These are phyloP conservation scores for Merops nubicus DNA, from an alignment of 2,113 vertebrate species.

Conservation along the genomic window DNA sequence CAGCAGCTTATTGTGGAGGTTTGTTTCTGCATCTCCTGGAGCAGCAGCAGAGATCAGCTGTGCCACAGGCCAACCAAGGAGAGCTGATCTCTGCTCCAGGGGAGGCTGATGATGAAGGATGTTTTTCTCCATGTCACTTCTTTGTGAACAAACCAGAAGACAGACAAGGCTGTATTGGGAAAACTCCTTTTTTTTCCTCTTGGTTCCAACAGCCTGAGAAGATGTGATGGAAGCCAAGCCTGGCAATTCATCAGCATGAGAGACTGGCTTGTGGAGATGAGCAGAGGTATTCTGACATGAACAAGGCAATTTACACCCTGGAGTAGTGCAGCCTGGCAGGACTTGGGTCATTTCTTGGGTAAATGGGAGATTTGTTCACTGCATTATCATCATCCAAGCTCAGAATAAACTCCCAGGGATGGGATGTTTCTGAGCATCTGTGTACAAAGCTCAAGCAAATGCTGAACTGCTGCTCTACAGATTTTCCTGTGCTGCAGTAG, in stretches of 20 bases:
- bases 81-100: background rate
- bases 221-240: rapidly evolving
- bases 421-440: background rate
- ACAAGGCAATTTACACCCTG: background rate
- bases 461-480: background rate
- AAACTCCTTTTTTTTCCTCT: rapidly evolving
- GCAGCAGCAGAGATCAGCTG: background rate
- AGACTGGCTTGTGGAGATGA: background rate
- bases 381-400: background rate
- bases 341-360: background rate
- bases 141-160: background rate
- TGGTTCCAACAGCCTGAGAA: background rate
- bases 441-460: background rate
- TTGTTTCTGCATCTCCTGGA: background rate
- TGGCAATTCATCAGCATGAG: background rate
- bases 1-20: too few species aligned
- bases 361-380: background rate
- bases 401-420: background rate
- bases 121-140: background rate
- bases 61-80: background rate
- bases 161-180: rapidly evolving
- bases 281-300: background rate
- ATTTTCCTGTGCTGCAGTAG: background rate
- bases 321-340: background rate
- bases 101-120: background rate